Base-by-base conservation (phyloP, 2,888 invertebrate species). In the Lasiommata megera region DNA sequence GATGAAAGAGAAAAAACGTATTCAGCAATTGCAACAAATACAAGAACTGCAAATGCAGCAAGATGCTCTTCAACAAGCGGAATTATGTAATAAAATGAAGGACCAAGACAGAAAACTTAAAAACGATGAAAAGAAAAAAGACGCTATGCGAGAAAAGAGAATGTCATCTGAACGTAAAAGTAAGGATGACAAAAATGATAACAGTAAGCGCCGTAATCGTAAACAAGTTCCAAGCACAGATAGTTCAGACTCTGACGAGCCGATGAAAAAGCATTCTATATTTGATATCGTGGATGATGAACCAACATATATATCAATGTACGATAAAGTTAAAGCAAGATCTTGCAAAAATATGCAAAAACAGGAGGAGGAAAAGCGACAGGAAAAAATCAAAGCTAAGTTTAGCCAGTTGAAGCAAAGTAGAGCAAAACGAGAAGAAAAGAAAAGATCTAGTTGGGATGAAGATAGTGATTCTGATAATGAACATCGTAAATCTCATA, bases 291-390 rank as follows among this genome's bases (percentile, higher is more conserved):
- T 96, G 43, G 95, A 96, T 75, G 97, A 97, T 73, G 97, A 95
- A 60, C 97, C 97, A 0, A 94, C 95, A 8, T 98, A 97, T 77
- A 96, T 98, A 60, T 98, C 98, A 8, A 99, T 99, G 98, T 99
- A 99, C 80, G 98, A 98, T 79, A 98, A 98, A 86, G 97, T 98
- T 0, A 98, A 98, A 82, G 97, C 97, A 2, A 93, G 97, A 38
- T 97, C 97, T 18, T 97, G 97, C 72, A 97, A 97, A 82, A 97
- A 97, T 79, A 96, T 97, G 95, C 96, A 97, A 78, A 97, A 97
- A 76, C 94, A 96, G 76, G 96, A 96, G 76, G 97, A 97, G 80
- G 96, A 97, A 82, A 96, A 96, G 77, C 92, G 95, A 0, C 94
- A 95, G 79, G 94, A 95, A 79, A 97, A 97, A 76, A 94, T 96